Base-by-base conservation (phyloP, 2,888 invertebrate genomes). In the Pachymerium ferrugineum region DNA sequence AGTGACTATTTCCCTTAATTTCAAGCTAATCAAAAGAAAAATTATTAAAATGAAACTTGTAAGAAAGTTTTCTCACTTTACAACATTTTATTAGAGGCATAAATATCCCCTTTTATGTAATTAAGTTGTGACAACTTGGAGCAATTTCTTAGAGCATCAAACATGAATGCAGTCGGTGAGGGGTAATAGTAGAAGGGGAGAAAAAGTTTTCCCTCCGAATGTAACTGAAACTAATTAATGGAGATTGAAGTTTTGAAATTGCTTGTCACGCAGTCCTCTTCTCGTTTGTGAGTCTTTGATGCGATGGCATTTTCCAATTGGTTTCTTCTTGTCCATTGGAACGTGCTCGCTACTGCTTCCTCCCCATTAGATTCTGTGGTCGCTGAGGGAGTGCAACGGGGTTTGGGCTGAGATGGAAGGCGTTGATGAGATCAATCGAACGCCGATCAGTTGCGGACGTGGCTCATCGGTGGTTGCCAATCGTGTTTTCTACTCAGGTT, bases 261-360 rank as follows among this genome's bases (percentile, higher is more conserved):
- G 54, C 28, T 22, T 25, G 22, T 12, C 54, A 54, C 54, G 54
- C 54, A 54, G n/a, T n/a, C n/a, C n/a, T n/a, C n/a, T n/a, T n/a
- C n/a, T 54, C 54, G 54, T 54, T 54, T 54, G 54, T 25, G 25
- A 22, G 54, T 54, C 54, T 54, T 54, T 54, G 54, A 54, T 54
- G 54, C 25, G 54, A 54, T 14, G 54, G 54, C 54, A 54, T 54
- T 54, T 54, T 54, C 54, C 54, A 54, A 54, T 54, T 54, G 54
- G 54, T 54, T 54, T 54, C 54, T 54, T 54, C 54, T 54, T 54
- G 54, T 54, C 54, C 54, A 54, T 54, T 54, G 54, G 54, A 54
- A 54, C 54, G 54, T 54, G 54, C 54, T 54, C 54, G 28, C 54
- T 25, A 28, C 22, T 54, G 54, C 54, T 54, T 54, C 54, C 54